Base-by-base conservation (phyloP, 2,113 vertebrate species). In the Silurus asotus region DNA sequence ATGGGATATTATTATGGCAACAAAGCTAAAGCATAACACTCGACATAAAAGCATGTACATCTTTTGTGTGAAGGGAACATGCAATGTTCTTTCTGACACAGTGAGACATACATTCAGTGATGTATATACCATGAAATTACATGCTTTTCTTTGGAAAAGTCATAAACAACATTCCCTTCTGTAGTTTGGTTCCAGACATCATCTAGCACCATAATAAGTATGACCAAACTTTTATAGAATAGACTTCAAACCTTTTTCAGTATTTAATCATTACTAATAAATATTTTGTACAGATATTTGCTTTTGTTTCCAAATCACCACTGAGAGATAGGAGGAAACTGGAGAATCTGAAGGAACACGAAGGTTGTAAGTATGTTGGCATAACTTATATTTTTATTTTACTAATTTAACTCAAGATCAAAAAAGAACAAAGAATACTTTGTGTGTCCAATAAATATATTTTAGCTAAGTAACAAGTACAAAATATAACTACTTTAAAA, bases 61-160 rank as follows among this genome's bases (percentile, higher is more conserved):
- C 56, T 80, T 79, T 61, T 80, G 25, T 79, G 14, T 78, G 14
- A 79, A 79, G 8, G 8, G 55, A 79, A 59, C 77, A 79, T 80
- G 56, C 17, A 37, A 17, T 80, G 28, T 80, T 8, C 56, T 61
- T 78, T 78, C 53, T 78, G 20, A 58, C 10, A 5, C 3, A 37
- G n/a, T 78, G 4, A 28, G 14, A 56, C 25, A 77, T 55, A 56
- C 23, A 25, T 56, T 77, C n/a, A 77, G 53, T 25, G 23, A 77
- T 7, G 53, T 28, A 77, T 56, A 77, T 17, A 17, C n/a, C 75
- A 28, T 56, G n/a, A 77, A 15, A 56, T 56, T 28, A 28, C 6
- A 53, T 55, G 53, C 23, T 9, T 55, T 75, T 75, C 72, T 75
- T 77, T 55, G 75, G 55, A 15, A 76, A 55, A 55, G 11, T 14